These are phyloP conservation scores for Flexamia atlantica DNA, from an alignment of 2,888 invertebrate genomes.

Conservation along the genomic window DNA sequence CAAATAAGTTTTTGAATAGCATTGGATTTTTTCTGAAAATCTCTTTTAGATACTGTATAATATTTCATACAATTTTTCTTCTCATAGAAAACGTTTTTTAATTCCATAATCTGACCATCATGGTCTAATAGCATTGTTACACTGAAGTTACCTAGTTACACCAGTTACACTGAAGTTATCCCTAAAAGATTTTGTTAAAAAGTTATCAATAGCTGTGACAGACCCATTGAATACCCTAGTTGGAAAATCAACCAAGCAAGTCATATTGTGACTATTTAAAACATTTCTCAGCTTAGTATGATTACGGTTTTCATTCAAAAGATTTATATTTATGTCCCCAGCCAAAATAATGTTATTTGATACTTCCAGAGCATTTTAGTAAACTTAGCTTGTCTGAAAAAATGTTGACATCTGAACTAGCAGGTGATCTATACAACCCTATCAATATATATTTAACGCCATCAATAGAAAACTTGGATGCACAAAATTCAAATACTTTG, in stretches of 20 bases:
- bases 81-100: not conserved
- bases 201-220: not conserved
- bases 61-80: not conserved
- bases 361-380: not conserved
- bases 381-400: conserved; percentile 18
- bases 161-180: not conserved
- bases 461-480: not conserved
- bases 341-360: not conserved
- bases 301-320: conserved; percentile 2
- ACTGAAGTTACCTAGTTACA: too few relatives aligned
- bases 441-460: not conserved
- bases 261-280: not conserved
- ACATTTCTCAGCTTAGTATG: not conserved
- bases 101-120: conserved; percentile 7
- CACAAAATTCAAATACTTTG: not conserved
- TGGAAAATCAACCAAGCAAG: conserved; percentile 4
- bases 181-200: not conserved
- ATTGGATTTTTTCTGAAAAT: not conserved
- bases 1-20: not conserved
- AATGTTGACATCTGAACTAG: not conserved
- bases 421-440: conserved; percentile 23
- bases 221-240: conserved; percentile 10
- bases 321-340: conserved; percentile 25
- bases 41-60: not conserved
- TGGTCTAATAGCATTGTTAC: conserved; percentile 5